These are phyloP conservation scores for Chaetogeoica ovagalla DNA, from an alignment of 2,888 invertebrate genomes.

Conservation along the genomic window DNA sequence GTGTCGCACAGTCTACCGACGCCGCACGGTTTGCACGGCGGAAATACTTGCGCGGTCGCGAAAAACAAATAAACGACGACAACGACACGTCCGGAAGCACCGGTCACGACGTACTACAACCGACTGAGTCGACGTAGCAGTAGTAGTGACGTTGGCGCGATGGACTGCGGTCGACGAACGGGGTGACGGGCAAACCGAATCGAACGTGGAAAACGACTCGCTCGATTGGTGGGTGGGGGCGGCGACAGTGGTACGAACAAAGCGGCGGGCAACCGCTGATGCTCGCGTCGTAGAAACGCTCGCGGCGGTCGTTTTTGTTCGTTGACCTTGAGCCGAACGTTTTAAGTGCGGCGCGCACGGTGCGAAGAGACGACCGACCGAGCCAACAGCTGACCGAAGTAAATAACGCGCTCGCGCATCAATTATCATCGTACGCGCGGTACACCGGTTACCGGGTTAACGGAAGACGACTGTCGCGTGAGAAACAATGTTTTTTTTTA, in stretches of 20 bases:
- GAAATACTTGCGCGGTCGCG: constrained; percentile 9
- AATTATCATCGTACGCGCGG: not conserved
- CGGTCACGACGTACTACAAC: not conserved
- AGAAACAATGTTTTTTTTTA: no score
- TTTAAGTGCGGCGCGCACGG: not conserved
- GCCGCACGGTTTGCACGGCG: not conserved
- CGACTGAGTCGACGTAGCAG: constrained; percentile 4
- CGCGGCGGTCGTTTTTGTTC: constrained; percentile 2
- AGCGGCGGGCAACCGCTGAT: no score
- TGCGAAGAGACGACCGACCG: not conserved
- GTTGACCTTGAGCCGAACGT: constrained; percentile 26
- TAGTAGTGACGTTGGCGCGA: not conserved
- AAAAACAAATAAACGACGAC: not conserved
- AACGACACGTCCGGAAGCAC: no score
- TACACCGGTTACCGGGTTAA: constrained; percentile 13
- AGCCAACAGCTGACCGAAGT: no score
- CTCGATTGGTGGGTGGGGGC: not conserved
- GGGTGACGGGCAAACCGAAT: constrained; percentile 30
- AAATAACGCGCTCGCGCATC: not conserved
- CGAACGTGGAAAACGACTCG: not conserved
- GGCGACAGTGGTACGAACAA: not conserved
- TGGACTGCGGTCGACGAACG: not conserved
- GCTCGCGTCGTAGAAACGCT: no score
- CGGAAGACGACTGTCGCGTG: not conserved
- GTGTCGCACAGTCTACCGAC: constrained; percentile 3